These are phyloP conservation scores for Hypanus sabinus DNA, from an alignment of 2,113 vertebrate species.

Conservation along the genomic window DNA sequence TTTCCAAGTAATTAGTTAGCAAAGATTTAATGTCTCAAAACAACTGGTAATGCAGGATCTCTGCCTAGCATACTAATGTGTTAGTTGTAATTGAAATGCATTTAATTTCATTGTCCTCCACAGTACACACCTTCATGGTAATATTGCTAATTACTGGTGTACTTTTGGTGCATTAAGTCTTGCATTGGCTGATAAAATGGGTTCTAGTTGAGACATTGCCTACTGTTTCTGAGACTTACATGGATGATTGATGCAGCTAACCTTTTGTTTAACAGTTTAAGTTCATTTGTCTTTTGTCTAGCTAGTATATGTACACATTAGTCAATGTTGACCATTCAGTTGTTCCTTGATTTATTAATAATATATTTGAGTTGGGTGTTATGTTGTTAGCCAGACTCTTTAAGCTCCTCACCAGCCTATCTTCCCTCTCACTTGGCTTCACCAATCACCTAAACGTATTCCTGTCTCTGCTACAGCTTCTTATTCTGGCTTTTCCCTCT, in stretches of 20 bases:
- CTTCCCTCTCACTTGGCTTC: no score
- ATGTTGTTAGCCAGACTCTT: not conserved
- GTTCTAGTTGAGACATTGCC: not conserved
- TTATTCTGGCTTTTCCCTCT: no score
- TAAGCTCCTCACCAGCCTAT: not conserved
- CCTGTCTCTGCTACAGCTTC: no score
- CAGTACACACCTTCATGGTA: not conserved
- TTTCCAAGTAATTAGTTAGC: not conserved
- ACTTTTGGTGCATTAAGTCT: not conserved
- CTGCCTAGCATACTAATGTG: slow-evolving; percentile 1
- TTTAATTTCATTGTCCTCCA: not conserved
- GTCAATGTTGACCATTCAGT: not conserved
- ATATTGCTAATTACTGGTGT: not conserved
- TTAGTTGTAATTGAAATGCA: slow-evolving; percentile 5
- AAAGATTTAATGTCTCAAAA: not conserved
- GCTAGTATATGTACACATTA: not conserved
- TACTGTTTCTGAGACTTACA: not conserved
- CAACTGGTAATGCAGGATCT: not conserved
- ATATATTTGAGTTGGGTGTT: not conserved
- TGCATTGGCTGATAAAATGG: not conserved
- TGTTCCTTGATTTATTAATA: not conserved
- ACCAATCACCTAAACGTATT: no score
- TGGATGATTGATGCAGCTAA: not conserved
- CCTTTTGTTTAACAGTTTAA: not conserved
- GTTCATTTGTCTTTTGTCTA: not conserved